Conservation (phyloP, 2,797 vertebrate genomes). For the Eurystomus glaucurus region DNA sequence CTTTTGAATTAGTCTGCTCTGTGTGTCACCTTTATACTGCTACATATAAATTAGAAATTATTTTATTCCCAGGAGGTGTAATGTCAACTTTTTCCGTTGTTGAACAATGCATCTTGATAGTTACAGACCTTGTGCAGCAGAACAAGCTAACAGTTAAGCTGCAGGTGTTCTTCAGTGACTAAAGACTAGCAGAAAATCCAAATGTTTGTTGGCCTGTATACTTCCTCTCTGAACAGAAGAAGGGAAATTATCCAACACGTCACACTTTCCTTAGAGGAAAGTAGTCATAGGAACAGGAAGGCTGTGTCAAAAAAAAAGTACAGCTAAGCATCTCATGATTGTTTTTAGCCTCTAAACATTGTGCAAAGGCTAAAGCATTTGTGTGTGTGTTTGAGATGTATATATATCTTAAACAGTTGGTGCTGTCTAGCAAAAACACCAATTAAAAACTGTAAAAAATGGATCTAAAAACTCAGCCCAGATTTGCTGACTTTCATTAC, state of each 20-base stretch:
- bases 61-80: background rate
- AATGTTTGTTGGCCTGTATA: conserved; percentile 33
- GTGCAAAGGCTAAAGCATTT: background rate
- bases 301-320: conserved; percentile 68
- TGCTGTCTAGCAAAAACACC: background rate
- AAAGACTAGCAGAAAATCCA: conserved; percentile 54
- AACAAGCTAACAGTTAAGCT: background rate
- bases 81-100: conserved; percentile 4
- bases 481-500: background rate
- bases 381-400: background rate
- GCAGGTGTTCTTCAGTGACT: conserved; percentile 71
- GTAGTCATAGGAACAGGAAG: conserved; percentile 80
- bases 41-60: background rate
- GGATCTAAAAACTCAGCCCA: background rate
- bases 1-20: conserved; percentile 7
- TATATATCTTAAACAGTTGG: conserved; percentile 1
- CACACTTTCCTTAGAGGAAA: conserved; percentile 83
- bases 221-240: conserved; percentile 80
- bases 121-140: conserved; percentile 30
- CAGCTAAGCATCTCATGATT: conserved; percentile 63
- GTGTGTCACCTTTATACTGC: background rate
- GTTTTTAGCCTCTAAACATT: conserved; percentile 66
- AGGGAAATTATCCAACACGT: conserved; percentile 79
- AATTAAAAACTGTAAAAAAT: background rate
- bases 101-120: conserved; percentile 66